Base-by-base conservation (phyloP, 2,888 invertebrate species). In the Andrena marginata region DNA sequence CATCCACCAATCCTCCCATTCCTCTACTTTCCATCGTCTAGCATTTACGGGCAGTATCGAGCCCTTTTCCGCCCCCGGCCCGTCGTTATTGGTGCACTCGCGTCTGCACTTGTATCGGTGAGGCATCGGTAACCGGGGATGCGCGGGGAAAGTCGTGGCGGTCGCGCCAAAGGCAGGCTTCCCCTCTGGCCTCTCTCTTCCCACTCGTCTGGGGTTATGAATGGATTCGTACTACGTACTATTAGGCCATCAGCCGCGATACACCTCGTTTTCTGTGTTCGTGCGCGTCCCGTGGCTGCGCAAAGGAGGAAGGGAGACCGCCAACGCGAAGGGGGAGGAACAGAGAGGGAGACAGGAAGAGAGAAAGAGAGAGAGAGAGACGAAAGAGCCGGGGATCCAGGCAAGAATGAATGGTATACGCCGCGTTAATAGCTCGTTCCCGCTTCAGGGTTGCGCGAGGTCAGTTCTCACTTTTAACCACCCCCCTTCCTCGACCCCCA, bases 401-500 rank as follows among this genome's bases (percentile, higher is more conserved):
- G 80, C 75, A 83, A 83, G 85, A 88, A 87, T 85, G 89, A 85
- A 90, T 87, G 90, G 90, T 90, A 89, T 85, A 87, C 85, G 89
- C 88, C 86, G 79, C 85, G 88, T 87, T 91, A 92, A 92, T 90
- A 90, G 91, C 87, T 82, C 79, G 87, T 86, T 89, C 86, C 85
- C 88, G 84, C 83, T 82, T 89, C 86, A 80, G 82, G 87, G 87
- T 90, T 90, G 88, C 67, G 81, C 80, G 80, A 89, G 89, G 88
- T 90, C 89, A 90, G 90, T 89, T 89, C 42, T 42, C 87, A 85
- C 87, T 80, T 85, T 85, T 77, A 84, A 84, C 78, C 79, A 73
- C 65, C 68, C 42, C 42, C 42, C 42, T 42, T 42, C 5, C 42
- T 42, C 13, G 4, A 42, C 42, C 16, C 42, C 48, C 78, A 65